Percentiles rank a stretch among this genome's conserved stretches.
Evolutionary conservation across 1,140 invertebrate species (phyloP).

Genomic region (Bilobella aurantiaca): DNA sequence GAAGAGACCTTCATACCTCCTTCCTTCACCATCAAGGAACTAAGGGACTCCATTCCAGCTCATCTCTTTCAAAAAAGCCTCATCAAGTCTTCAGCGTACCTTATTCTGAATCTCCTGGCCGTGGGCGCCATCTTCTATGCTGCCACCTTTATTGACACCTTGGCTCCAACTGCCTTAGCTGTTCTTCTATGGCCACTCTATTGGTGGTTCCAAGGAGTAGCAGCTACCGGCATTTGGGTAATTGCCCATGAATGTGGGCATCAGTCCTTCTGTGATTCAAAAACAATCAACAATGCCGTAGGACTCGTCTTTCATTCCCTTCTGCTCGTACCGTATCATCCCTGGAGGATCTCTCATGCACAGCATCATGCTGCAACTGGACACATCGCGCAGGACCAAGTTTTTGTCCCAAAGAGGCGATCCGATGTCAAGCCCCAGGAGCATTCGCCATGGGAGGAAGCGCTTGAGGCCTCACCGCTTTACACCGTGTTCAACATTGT

Average conservation of each 20-base stretch:
- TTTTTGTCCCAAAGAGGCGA: slow-evolving; percentile 7
- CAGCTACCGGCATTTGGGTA: slow-evolving; percentile 7
- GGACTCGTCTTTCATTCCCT: slow-evolving; percentile 2
- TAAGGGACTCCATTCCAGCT: slow-evolving; percentile 5
- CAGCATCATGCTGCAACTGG: slow-evolving; percentile 13
- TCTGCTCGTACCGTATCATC: slow-evolving; percentile 9
- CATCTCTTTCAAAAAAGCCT: slow-evolving; percentile 9
- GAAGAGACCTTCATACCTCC: background rate
- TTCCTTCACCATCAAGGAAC: slow-evolving; percentile 9
- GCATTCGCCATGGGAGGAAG: slow-evolving; percentile 5
- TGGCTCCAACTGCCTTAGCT: background rate
- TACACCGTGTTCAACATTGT: background rate
- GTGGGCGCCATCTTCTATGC: slow-evolving; percentile 1
- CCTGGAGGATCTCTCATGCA: slow-evolving; percentile 10
- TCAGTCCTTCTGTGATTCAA: slow-evolving; percentile 6
- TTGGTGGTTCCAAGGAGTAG: slow-evolving; percentile 13
- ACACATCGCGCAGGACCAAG: slow-evolving; percentile 2
- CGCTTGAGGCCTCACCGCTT: background rate
- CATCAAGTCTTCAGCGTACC: background rate
- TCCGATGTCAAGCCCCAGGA: background rate
- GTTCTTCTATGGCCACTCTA: background rate
- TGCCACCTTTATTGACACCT: background rate
- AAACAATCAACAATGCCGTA: slow-evolving; percentile 8
- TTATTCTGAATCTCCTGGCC: background rate
- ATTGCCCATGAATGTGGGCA: slow-evolving; percentile 15